Percentiles rank a stretch among this genome's conserved stretches.
These are phyloP conservation scores for Chymomyza caudatula DNA, from an alignment of 2,888 invertebrate genomes.

Conservation along the genomic window DNA sequence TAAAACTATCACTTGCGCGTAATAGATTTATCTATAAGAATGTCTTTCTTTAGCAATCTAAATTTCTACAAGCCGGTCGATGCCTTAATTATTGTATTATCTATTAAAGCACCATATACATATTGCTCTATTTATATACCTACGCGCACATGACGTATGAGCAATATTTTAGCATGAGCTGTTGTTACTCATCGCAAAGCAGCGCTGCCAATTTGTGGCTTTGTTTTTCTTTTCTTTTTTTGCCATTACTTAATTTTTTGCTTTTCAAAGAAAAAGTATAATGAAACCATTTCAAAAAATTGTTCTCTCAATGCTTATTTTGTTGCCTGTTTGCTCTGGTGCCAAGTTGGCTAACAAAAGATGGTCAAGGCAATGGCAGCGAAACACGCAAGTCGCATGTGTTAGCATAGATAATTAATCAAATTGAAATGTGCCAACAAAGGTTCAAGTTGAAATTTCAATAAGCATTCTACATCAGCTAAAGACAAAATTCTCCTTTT, in stretches of 20 bases:
- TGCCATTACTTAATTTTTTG: slow-evolving; percentile 57
- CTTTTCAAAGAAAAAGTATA: not conserved
- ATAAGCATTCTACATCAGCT: not conserved
- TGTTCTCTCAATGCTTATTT: slow-evolving; percentile 28
- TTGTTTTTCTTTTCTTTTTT: slow-evolving; percentile 28
- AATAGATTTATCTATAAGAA: too few species aligned
- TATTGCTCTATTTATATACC: not conserved
- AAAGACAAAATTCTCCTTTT: not conserved
- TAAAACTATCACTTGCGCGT: too few species aligned
- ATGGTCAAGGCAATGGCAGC: slow-evolving; percentile 46
- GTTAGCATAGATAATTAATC: slow-evolving; percentile 56
- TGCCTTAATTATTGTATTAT: not conserved
- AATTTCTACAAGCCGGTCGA: too few species aligned
- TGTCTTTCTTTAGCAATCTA: too few species aligned
- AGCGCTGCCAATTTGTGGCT: slow-evolving; percentile 40
- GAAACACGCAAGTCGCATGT: not conserved
- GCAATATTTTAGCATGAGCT: slow-evolving; percentile 16
- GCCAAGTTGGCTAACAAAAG: slow-evolving; percentile 57
- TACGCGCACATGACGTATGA: slow-evolving; percentile 10
- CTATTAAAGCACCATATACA: not conserved
- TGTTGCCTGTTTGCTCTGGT: slow-evolving; percentile 16
- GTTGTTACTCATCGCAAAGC: slow-evolving; percentile 53
- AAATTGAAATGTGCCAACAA: slow-evolving; percentile 52
- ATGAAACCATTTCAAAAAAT: too few species aligned
- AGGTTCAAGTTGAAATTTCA: slow-evolving; percentile 24